phyloP scores from a whole-genome alignment of 2,888 invertebrate genomes.

The Apodemia mormo region DNA sequence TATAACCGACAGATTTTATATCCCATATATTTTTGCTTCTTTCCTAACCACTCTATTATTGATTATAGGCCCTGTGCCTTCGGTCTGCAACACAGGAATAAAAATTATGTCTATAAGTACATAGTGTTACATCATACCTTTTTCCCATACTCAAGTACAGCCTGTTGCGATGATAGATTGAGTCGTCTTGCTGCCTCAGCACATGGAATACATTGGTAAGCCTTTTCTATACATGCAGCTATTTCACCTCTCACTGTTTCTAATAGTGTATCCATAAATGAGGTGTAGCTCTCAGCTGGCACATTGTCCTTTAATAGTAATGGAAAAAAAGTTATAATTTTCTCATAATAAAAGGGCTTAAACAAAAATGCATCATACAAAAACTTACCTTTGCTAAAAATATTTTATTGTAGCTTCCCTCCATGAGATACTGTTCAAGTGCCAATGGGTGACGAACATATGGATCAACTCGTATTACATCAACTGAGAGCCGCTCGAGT shows the following conservation, averaged over 20 bases:
- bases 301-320: slow-evolving; percentile 88
- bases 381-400: slow-evolving; percentile 91
- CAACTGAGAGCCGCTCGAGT: slow-evolving; percentile 94
- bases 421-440: slow-evolving; percentile 99
- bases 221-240: slow-evolving; percentile 97
- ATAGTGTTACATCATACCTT: slow-evolving; percentile 32
- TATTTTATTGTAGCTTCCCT: slow-evolving; percentile 99
- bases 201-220: slow-evolving; percentile 94
- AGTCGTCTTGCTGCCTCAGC: slow-evolving; percentile 94
- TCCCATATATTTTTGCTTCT: too few species aligned
- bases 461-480: slow-evolving; percentile 94
- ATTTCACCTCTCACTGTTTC: slow-evolving; percentile 98
- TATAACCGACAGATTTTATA: too few species aligned
- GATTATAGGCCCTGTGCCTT: too few species aligned
- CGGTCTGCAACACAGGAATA: slow-evolving; percentile 40
- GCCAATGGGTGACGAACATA: slow-evolving; percentile 97
- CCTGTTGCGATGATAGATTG: slow-evolving; percentile 89
- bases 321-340: too few species aligned
- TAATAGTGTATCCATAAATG: slow-evolving; percentile 97
- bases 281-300: slow-evolving; percentile 96
- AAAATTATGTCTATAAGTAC: slow-evolving; percentile 3
- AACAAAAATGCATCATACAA: background rate
- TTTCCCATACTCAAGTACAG: slow-evolving; percentile 87
- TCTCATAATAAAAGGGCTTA: background rate
- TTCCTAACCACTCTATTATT: too few species aligned